phyloP scores from a whole-genome alignment of 2,797 vertebrate genomes.

The Aphelocoma californica region DNA sequence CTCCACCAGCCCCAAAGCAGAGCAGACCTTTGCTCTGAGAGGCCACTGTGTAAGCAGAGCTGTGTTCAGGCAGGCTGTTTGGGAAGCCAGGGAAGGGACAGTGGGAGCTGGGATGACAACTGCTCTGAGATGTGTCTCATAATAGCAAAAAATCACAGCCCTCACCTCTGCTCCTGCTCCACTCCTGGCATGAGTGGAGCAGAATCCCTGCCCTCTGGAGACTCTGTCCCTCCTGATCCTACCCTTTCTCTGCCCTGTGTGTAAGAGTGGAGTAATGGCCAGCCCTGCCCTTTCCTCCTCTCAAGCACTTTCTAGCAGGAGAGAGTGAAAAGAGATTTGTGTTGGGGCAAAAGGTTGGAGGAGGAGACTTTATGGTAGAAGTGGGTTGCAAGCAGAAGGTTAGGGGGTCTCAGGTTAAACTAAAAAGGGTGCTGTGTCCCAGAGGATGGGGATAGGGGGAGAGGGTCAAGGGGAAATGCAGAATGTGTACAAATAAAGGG shows the following conservation, averaged over 20 bases:
- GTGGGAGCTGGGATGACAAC: rapidly evolving
- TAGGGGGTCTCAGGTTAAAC: neutral
- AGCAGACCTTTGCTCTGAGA: neutral
- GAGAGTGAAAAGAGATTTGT: neutral
- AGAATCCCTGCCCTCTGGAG: neutral
- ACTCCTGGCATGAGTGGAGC: neutral
- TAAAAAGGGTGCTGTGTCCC: neutral
- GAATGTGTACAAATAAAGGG: neutral
- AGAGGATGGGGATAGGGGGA: neutral
- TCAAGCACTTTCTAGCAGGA: neutral
- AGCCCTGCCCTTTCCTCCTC: neutral
- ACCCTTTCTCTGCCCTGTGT: neutral
- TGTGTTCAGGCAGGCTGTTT: neutral
- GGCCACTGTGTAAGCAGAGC: neutral
- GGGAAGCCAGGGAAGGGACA: neutral
- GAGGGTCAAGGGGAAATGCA: neutral
- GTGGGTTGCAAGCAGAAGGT: neutral
- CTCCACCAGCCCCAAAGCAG: neutral
- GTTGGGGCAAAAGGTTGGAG: neutral
- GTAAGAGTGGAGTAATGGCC: neutral
- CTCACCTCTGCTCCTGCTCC: neutral
- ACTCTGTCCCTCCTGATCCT: neutral
- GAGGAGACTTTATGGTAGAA: neutral
- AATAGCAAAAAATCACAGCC: neutral
- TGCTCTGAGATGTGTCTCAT: neutral